phyloP scores from a whole-genome alignment of 2,888 invertebrate genomes.

The Cryptus viduatorius region DNA sequence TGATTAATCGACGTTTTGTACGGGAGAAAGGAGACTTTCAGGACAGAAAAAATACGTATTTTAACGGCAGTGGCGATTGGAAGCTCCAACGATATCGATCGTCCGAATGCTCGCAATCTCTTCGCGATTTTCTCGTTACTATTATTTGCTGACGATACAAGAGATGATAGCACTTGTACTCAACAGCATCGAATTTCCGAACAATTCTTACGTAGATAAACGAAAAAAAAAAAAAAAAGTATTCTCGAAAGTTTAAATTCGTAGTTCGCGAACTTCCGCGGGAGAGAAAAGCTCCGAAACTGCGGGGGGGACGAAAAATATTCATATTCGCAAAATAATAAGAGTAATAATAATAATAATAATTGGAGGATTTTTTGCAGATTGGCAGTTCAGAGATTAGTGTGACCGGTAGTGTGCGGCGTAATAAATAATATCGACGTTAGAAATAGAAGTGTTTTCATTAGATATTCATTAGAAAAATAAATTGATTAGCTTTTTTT shows the following conservation, averaged over 20 bases:
- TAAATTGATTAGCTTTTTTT: slow-evolving; percentile 63
- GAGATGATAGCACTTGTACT: slow-evolving; percentile 71
- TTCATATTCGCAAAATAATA: background rate
- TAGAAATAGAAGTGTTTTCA: slow-evolving; percentile 48
- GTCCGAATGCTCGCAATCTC: background rate
- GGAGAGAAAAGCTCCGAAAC: background rate
- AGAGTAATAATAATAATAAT: slow-evolving; percentile 6
- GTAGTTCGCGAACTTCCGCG: background rate
- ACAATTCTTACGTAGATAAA: background rate
- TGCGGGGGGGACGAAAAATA: background rate
- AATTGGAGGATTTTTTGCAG: slow-evolving; percentile 29
- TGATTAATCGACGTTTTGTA: background rate
- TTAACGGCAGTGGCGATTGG: slow-evolving; percentile 77
- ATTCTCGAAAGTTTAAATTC: slow-evolving; percentile 6
- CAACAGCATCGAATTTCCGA: slow-evolving; percentile 68
- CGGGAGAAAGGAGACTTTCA: background rate
- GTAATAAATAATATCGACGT: slow-evolving; percentile 53
- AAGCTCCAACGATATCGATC: slow-evolving; percentile 64
- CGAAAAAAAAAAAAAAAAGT: too few relatives aligned
- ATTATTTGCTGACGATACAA: slow-evolving; percentile 70
- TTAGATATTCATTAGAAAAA: slow-evolving; percentile 66
- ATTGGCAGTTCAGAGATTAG: slow-evolving; percentile 18
- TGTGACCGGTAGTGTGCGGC: slow-evolving; percentile 17
- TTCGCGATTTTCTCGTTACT: slow-evolving; percentile 66
- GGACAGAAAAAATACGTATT: slow-evolving; percentile 36